Conservation (phyloP, 2,888 invertebrate species). For the Dione juno region DNA sequence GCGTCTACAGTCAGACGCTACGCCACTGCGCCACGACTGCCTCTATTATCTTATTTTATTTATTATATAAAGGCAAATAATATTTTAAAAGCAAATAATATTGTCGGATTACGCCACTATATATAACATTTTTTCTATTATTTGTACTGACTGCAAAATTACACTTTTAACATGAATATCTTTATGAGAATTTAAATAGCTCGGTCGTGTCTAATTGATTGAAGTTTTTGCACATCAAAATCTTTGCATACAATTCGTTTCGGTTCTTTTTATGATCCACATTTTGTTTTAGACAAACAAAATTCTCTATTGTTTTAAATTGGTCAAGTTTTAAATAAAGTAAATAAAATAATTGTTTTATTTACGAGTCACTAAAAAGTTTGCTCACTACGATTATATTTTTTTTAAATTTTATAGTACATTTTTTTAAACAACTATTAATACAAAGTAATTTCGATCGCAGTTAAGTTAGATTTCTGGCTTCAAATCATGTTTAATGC, state of each 20-base stretch:
- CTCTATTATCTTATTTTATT: too few relatives aligned
- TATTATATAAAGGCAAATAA: too few relatives aligned
- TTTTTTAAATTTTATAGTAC: too few relatives aligned
- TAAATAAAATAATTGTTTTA: not conserved
- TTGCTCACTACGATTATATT: too few relatives aligned
- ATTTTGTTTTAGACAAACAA: slow-evolving; percentile 12
- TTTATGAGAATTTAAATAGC: not conserved
- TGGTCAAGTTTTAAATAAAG: not conserved
- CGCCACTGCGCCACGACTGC: too few relatives aligned
- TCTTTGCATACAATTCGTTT: slow-evolving; percentile 11
- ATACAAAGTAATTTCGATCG: too few relatives aligned
- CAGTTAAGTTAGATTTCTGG: too few relatives aligned
- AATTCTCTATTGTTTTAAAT: not conserved
- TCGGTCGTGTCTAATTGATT: slow-evolving; percentile 17
- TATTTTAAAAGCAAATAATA: too few relatives aligned
- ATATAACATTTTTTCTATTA: not conserved
- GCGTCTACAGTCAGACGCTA: too few relatives aligned
- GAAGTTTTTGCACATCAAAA: slow-evolving; percentile 11
- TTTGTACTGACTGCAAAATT: not conserved
- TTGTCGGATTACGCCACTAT: too few relatives aligned
- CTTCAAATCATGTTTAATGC: too few relatives aligned
- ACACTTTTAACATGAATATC: not conserved
- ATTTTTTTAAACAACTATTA: too few relatives aligned
- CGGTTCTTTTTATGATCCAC: not conserved
- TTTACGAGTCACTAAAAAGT: not conserved